A percentile compares a stretch with the other conserved stretches of the same genome.
Evolutionary conservation across 2,888 invertebrate species (phyloP).

Genomic region (Drosophila birchii): DNA sequence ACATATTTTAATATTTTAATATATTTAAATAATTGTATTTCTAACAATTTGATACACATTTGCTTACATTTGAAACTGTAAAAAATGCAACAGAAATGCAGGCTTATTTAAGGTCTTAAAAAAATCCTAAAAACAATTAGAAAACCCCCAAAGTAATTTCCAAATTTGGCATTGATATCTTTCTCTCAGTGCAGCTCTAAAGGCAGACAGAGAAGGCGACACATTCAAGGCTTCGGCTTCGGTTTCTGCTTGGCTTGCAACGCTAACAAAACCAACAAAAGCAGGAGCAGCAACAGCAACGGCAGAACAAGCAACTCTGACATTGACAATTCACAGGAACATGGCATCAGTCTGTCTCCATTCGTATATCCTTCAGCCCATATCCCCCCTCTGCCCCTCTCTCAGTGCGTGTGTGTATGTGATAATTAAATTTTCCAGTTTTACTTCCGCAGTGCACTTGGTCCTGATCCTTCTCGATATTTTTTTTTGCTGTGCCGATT

Average conservation of each 20-base stretch:
- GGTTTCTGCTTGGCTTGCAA: conserved; percentile 49
- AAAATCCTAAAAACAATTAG: not conserved
- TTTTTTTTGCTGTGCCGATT: conserved; percentile 33
- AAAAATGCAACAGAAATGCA: not conserved
- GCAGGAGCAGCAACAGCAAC: conserved; percentile 14
- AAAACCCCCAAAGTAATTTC: not conserved
- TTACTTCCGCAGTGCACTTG: conserved; percentile 59
- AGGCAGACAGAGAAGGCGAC: conserved; percentile 18
- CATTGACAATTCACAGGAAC: conserved; percentile 71
- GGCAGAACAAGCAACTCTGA: conserved; percentile 52
- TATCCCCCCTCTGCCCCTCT: not conserved
- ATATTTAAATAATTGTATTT: too few relatives aligned
- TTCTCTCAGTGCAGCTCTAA: conserved; percentile 1
- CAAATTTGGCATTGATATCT: not conserved
- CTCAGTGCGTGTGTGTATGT: conserved; percentile 47
- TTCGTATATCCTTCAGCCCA: conserved; percentile 12
- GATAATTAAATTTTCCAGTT: conserved; percentile 74
- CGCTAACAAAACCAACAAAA: conserved; percentile 59
- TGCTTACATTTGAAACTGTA: too few relatives aligned
- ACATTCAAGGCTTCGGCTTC: conserved; percentile 54
- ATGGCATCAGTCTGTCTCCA: conserved; percentile 52
- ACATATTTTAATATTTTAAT: too few relatives aligned
- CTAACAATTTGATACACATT: too few relatives aligned
- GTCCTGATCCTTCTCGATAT: conserved; percentile 14
- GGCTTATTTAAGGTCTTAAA: not conserved